These are phyloP conservation scores for Leptonema lineaticorne DNA, from an alignment of 1,140 invertebrate genomes.

Conservation along the genomic window DNA sequence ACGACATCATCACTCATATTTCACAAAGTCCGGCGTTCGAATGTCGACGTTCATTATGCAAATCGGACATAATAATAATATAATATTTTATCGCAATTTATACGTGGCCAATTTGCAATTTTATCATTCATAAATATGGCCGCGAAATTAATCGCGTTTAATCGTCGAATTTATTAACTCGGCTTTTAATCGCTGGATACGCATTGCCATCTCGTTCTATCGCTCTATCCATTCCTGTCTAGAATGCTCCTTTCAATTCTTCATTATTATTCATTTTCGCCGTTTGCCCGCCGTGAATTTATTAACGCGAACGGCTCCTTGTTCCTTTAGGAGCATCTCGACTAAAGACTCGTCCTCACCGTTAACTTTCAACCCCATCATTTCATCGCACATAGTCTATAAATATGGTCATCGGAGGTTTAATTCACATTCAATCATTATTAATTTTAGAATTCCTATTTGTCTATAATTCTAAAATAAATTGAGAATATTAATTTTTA, in stretches of 20 bases:
- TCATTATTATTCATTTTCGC: conserved; percentile 19
- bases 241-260: not conserved
- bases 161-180: conserved; percentile 33
- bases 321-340: too few species aligned
- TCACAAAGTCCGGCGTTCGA: not conserved
- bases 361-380: too few species aligned
- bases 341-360: not conserved
- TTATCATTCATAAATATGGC: not conserved
- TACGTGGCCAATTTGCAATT: not conserved
- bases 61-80: not conserved
- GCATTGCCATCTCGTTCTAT: not conserved
- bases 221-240: not conserved
- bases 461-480: too few species aligned
- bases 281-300: not conserved
- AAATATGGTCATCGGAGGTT: too few species aligned
- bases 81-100: not conserved
- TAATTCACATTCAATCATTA: too few species aligned
- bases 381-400: too few species aligned
- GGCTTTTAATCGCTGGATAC: not conserved
- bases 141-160: not conserved
- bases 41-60: not conserved
- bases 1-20: not conserved
- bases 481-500: too few species aligned
- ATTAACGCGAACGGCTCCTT: too few species aligned
- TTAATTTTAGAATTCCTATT: too few species aligned